Conservation (phyloP, 2,797 vertebrate genomes). For the Natrix natrix region DNA sequence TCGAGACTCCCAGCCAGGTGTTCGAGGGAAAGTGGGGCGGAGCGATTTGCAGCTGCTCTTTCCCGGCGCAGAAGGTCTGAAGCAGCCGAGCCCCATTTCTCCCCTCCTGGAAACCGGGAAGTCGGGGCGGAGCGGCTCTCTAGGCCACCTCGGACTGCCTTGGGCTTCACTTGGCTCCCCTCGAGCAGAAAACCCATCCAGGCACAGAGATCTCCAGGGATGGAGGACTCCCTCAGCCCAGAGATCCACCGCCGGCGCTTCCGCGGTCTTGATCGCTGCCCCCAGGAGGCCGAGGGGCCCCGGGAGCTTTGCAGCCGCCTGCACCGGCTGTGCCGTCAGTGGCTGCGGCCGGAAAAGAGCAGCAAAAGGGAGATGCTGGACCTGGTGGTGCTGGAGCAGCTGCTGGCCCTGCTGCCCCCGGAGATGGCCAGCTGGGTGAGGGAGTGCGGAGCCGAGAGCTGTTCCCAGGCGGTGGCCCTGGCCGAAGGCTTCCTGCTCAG, state of each 20-base stretch:
- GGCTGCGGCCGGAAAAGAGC: background rate
- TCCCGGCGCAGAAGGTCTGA: too few species aligned
- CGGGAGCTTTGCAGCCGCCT: background rate
- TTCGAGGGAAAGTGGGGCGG: too few species aligned
- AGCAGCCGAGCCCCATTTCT: too few species aligned
- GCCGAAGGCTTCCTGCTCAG: background rate
- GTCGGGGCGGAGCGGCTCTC: too few species aligned
- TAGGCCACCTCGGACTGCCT: too few species aligned
- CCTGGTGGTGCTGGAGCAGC: background rate
- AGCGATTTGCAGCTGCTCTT: too few species aligned
- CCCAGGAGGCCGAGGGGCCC: background rate
- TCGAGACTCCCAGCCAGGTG: too few species aligned
- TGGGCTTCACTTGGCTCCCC: too few species aligned
- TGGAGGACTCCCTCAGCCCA: background rate
- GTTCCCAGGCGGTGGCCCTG: background rate
- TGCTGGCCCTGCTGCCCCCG: background rate
- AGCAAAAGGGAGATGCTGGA: background rate
- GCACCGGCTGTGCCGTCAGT: background rate
- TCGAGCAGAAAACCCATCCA: rapidly evolving
- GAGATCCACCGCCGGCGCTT: background rate
- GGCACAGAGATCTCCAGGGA: too few species aligned
- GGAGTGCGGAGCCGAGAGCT: background rate
- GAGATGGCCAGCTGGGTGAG: background rate
- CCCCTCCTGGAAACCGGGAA: too few species aligned
- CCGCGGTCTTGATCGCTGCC: background rate